phyloP scores from a whole-genome alignment of 2,797 vertebrate species.

The Podarcis lilfordi region DNA sequence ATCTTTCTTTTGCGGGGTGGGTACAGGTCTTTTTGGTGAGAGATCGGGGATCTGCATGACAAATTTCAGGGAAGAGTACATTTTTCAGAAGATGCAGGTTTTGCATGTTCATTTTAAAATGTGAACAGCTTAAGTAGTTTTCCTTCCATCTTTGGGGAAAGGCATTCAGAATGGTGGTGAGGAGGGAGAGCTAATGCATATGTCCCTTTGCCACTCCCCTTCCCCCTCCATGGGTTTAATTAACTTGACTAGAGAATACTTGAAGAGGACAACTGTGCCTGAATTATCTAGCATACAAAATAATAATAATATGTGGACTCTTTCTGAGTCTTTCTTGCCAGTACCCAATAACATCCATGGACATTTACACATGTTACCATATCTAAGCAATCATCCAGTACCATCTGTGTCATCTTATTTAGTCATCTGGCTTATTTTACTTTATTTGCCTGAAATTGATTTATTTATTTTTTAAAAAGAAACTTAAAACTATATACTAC shows the following conservation, averaged over 20 bases:
- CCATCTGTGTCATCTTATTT: conserved; percentile 66
- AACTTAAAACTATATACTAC: conserved; percentile 62
- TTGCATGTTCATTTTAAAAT: too few species aligned
- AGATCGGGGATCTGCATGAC: too few species aligned
- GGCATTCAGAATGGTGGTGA: too few species aligned
- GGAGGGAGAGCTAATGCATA: background rate
- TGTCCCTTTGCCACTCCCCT: background rate
- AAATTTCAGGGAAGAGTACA: too few species aligned
- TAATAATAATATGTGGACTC: too few species aligned
- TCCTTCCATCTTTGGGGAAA: background rate
- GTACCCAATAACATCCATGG: conserved; percentile 62
- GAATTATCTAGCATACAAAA: background rate
- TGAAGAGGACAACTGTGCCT: background rate
- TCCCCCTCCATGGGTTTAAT: background rate
- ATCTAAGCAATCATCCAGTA: conserved; percentile 72
- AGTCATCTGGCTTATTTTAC: conserved; percentile 70
- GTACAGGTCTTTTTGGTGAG: too few species aligned
- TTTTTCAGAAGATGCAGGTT: too few species aligned
- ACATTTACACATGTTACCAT: conserved; percentile 57
- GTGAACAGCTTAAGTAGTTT: background rate
- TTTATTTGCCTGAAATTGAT: conserved; percentile 69
- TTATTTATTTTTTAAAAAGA: conserved; percentile 37
- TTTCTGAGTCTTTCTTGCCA: conserved; percentile 35
- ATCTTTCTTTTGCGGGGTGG: too few species aligned
- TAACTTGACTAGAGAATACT: background rate